A percentile compares a stretch with the other conserved stretches of the same genome.
phyloP scores from a whole-genome alignment of 2,797 vertebrate species.

The Hydrolagus colliei region DNA sequence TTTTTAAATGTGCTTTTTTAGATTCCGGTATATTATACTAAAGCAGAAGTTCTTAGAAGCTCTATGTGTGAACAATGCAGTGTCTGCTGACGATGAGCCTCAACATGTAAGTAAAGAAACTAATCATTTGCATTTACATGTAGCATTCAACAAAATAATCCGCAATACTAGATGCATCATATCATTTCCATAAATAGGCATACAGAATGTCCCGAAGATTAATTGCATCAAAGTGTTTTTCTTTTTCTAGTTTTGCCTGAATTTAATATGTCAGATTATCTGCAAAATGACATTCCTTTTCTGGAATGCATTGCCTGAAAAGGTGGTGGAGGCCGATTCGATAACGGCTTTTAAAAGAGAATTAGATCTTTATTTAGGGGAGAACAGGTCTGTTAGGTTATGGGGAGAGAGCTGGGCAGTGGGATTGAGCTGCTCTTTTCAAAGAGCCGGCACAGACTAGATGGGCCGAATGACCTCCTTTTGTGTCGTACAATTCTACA shows the following conservation, averaged over 20 bases:
- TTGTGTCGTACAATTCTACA: too few species aligned
- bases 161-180: neutral
- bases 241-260: neutral
- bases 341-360: too few species aligned
- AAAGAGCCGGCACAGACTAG: too few species aligned
- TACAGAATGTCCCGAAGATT: neutral
- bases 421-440: too few species aligned
- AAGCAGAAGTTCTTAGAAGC: slow-evolving; percentile 96
- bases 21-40: slow-evolving; percentile 89
- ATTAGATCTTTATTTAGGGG: too few species aligned
- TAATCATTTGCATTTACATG: neutral
- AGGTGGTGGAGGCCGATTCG: too few species aligned
- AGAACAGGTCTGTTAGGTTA: too few species aligned
- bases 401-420: too few species aligned
- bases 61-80: slow-evolving; percentile 90
- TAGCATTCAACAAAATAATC: neutral
- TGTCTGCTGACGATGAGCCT: slow-evolving; percentile 84
- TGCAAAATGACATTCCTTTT: too few species aligned
- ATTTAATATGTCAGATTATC: too few species aligned
- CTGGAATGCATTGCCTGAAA: too few species aligned
- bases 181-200: neutral
- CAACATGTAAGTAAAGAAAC: slow-evolving; percentile 68
- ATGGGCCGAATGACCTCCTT: too few species aligned
- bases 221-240: neutral
- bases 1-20: slow-evolving; percentile 46